phyloP scores from a whole-genome alignment of 2,113 vertebrate genomes.

The Antechinus stuartii region DNA sequence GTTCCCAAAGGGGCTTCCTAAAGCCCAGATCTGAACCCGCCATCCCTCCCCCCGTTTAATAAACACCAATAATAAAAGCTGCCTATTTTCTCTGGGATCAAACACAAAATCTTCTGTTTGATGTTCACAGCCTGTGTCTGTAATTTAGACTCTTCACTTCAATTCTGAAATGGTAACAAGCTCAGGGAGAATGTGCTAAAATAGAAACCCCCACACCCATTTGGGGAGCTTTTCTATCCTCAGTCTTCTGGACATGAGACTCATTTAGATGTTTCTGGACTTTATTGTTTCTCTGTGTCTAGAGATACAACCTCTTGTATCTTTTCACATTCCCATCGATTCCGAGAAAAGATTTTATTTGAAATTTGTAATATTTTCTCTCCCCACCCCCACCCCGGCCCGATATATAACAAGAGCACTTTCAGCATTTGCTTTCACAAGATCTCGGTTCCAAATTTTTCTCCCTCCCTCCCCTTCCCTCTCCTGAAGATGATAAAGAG shows the following conservation, averaged over 20 bases:
- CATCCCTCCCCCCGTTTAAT: not conserved
- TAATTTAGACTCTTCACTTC: slow-evolving; percentile 31
- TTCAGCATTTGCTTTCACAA: too few relatives aligned
- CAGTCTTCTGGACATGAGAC: not conserved
- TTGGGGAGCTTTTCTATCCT: not conserved
- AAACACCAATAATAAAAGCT: not conserved
- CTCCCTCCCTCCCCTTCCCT: too few relatives aligned
- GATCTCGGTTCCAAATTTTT: too few relatives aligned
- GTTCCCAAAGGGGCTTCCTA: not conserved
- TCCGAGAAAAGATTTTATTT: not conserved
- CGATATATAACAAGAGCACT: too few relatives aligned
- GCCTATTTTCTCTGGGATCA: not conserved
- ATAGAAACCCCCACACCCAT: not conserved
- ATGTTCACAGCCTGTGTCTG: not conserved
- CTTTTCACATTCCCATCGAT: slow-evolving; percentile 26
- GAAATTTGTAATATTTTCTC: too few relatives aligned
- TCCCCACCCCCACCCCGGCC: too few relatives aligned
- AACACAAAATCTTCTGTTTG: not conserved
- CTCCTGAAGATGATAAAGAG: too few relatives aligned
- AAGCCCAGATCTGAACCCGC: not conserved
- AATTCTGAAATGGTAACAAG: not conserved
- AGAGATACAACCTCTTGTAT: not conserved
- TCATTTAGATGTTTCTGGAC: slow-evolving; percentile 22
- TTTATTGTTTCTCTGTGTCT: not conserved
- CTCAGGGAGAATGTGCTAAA: not conserved